Conservation (phyloP, 2,888 invertebrate genomes). For the Drosophila pseudotalamancana region DNA sequence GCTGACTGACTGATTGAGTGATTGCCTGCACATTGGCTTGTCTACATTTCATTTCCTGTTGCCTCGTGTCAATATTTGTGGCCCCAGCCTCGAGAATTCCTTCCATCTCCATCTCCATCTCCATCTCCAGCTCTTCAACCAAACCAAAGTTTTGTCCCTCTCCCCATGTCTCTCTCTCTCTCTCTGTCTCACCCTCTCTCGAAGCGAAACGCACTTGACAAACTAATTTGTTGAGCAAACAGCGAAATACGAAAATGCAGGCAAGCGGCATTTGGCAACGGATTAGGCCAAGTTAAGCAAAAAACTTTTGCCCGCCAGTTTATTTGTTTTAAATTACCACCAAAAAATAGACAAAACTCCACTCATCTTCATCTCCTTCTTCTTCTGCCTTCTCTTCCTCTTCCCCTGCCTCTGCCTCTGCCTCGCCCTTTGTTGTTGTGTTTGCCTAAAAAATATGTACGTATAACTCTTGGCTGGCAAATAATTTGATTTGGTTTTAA, state of each 20-base stretch:
- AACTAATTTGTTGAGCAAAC: conserved; percentile 76
- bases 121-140: neutral
- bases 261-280: conserved; percentile 36
- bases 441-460: conserved; percentile 21
- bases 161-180: neutral
- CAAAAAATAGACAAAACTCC: conserved; percentile 75
- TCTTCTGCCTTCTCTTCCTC: neutral
- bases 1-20: neutral
- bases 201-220: conserved; percentile 66
- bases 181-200: neutral
- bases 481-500: conserved; percentile 84
- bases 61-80: conserved; percentile 68
- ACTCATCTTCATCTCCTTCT: neutral
- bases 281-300: conserved; percentile 56
- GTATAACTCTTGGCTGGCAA: conserved; percentile 73
- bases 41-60: conserved; percentile 73
- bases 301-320: conserved; percentile 53
- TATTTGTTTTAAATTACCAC: conserved; percentile 82
- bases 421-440: conserved; percentile 39
- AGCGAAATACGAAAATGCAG: conserved; percentile 47
- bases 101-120: neutral
- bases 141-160: too few relatives aligned
- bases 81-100: conserved; percentile 40
- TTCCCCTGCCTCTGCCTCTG: too few relatives aligned
- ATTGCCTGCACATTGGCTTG: conserved; percentile 37